phyloP scores from a whole-genome alignment of 2,888 invertebrate genomes.

The Molanna angustata region DNA sequence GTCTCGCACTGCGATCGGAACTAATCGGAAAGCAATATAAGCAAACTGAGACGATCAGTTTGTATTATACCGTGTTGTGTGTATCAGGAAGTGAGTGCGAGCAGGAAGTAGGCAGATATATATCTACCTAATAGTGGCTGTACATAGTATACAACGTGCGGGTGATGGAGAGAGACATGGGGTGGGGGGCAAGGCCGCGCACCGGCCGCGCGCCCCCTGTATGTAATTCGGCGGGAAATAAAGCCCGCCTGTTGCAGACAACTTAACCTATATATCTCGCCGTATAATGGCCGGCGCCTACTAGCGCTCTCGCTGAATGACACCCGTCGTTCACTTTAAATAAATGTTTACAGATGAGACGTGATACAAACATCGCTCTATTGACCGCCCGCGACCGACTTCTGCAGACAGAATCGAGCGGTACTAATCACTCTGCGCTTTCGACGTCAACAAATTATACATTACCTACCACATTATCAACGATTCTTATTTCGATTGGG shows the following conservation, averaged over 20 bases:
- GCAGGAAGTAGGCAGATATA: not conserved
- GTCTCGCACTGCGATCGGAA: constrained; percentile 5
- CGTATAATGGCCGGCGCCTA: constrained; percentile 8
- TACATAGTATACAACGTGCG: too few relatives aligned
- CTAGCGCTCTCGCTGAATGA: not conserved
- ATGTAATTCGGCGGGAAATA: constrained; percentile 12
- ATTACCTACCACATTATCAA: too few relatives aligned
- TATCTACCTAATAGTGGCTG: not conserved
- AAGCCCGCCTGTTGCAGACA: constrained; percentile 10
- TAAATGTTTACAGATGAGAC: too few relatives aligned
- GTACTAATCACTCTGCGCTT: too few relatives aligned
- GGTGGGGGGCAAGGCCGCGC: constrained; percentile 23
- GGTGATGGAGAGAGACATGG: not conserved
- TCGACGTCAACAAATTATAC: too few relatives aligned
- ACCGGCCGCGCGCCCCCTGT: constrained; percentile 1
- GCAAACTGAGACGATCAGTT: not conserved
- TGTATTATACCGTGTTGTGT: not conserved
- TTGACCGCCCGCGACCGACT: too few relatives aligned
- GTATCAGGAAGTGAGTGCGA: not conserved
- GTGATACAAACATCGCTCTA: too few relatives aligned
- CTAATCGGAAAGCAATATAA: constrained; percentile 13
- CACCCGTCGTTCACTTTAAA: not conserved
- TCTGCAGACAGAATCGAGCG: too few relatives aligned
- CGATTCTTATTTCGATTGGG: too few relatives aligned
- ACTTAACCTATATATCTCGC: constrained; percentile 7